phyloP scores from a whole-genome alignment of 1,140 invertebrate genomes.

The Papilio dardanus region DNA sequence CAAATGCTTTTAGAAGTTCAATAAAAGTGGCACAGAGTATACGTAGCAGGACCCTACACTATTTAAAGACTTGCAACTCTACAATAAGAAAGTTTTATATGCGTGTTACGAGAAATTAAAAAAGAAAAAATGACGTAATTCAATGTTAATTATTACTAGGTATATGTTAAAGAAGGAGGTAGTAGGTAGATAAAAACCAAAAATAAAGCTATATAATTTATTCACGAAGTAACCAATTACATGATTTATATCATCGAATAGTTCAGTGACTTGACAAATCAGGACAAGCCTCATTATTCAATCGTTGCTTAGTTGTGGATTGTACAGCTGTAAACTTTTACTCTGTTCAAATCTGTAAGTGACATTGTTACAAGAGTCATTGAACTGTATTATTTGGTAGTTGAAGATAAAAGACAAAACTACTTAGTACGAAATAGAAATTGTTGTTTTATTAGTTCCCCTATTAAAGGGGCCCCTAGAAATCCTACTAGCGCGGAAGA shows the following conservation, averaged over 20 bases:
- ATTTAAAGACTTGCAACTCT: background rate
- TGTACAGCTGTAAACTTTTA: background rate
- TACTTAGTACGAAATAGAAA: background rate
- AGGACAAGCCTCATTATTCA: background rate
- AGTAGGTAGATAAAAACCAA: no score
- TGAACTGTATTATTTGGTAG: conserved; percentile 39
- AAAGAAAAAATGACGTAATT: no score
- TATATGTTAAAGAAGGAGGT: no score
- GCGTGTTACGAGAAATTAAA: background rate
- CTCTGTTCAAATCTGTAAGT: background rate
- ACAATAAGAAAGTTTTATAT: background rate
- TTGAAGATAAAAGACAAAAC: background rate
- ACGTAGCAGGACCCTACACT: background rate
- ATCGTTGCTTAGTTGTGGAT: no score
- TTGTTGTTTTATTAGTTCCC: background rate
- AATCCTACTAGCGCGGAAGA: background rate
- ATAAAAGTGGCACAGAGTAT: background rate
- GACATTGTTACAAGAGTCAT: conserved; percentile 10
- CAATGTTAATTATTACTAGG: no score
- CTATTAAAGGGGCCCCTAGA: no score
- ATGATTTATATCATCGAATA: background rate
- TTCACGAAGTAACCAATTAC: no score
- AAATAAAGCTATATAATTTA: no score
- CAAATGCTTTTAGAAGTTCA: conserved; percentile 11
- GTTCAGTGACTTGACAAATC: no score